A percentile compares a stretch with the other conserved stretches of the same genome.
Conservation (phyloP, 2,888 invertebrate genomes). For the Phalera bucephala region DNA sequence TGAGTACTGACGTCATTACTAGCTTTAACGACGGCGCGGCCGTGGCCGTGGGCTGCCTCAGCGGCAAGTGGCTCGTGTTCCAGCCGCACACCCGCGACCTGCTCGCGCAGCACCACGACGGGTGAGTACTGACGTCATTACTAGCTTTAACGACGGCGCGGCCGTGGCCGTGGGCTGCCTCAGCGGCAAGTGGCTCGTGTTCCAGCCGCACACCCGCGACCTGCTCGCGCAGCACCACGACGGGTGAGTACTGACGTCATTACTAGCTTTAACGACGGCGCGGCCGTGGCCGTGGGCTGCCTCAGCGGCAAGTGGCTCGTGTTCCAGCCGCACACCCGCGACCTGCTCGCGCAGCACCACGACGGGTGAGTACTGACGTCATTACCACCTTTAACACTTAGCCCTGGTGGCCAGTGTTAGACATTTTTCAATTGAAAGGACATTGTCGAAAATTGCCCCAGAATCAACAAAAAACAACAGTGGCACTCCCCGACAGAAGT, state of each 20-base stretch:
- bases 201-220: constrained; percentile 90
- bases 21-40: constrained; percentile 82
- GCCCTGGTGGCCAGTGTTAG: too few relatives aligned
- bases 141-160: constrained; percentile 71
- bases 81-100: too few relatives aligned
- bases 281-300: constrained; percentile 55
- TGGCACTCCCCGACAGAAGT: too few relatives aligned
- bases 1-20: too few relatives aligned
- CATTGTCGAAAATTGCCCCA: too few relatives aligned
- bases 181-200: constrained; percentile 91
- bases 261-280: not conserved
- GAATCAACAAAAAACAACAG: too few relatives aligned
- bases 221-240: constrained; percentile 87
- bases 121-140: too few relatives aligned
- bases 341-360: constrained; percentile 85
- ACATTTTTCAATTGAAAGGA: too few relatives aligned
- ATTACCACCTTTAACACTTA: not conserved
- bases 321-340: constrained; percentile 90
- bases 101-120: too few relatives aligned
- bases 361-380: constrained; percentile 79
- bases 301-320: constrained; percentile 92
- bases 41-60: constrained; percentile 91
- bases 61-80: too few relatives aligned
- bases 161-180: constrained; percentile 91
- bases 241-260: constrained; percentile 61